Conservation (phyloP, 64 coral and sea anemone species). For the Cladopsammia gracilis region DNA sequence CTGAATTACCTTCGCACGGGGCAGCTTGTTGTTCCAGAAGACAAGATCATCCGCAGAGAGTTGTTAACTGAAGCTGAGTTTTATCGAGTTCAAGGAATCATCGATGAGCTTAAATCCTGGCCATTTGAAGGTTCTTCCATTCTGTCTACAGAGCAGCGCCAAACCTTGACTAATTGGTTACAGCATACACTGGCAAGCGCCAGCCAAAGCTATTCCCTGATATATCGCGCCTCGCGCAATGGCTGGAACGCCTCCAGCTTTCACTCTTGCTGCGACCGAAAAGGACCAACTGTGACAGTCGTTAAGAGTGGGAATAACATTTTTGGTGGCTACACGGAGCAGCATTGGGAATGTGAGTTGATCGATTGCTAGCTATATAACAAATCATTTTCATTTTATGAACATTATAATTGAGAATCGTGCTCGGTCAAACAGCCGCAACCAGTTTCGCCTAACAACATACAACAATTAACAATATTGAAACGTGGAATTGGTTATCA, state of each 20-base stretch:
- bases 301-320: not conserved
- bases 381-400: not conserved
- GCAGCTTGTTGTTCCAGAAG: constrained; percentile 27
- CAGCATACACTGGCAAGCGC: not conserved
- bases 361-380: not conserved
- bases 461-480: no score
- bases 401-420: constrained; percentile 1
- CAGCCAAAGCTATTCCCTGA: not conserved
- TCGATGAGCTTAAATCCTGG: not conserved
- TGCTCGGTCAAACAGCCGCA: no score
- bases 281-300: constrained; percentile 14
- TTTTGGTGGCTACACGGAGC: constrained; percentile 34
- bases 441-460: no score
- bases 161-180: not conserved
- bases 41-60: constrained; percentile 6
- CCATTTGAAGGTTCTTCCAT: not conserved
- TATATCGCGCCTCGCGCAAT: not conserved
- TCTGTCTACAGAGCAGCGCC: constrained; percentile 1
- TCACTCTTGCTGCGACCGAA: not conserved
- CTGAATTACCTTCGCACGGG: constrained; percentile 40
- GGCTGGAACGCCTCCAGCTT: not conserved
- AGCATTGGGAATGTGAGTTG: not conserved
- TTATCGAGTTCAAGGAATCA: constrained; percentile 30
- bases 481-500: no score
- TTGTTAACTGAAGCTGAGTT: constrained; percentile 34